Evolutionary conservation across 2,797 vertebrate species (phyloP), one percentile per base, ranked within the genome.

Genomic region (Chiroxiphia lanceolata): DNA sequence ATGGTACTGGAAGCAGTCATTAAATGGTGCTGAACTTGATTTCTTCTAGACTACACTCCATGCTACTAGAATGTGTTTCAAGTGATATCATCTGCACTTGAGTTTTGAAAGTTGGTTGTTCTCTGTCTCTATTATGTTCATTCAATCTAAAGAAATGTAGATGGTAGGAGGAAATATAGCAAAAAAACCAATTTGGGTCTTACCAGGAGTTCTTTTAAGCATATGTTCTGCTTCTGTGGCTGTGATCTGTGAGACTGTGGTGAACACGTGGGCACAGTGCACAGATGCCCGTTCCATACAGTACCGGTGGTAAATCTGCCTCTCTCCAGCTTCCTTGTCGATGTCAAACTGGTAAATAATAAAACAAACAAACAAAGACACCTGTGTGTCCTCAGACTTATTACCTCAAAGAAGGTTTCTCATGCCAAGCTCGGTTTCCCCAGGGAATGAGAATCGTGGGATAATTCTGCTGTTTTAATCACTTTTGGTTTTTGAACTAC

Each of bases 231-330:
- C 99, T 95, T 99, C 99, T 89, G 99, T 98, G 6, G 99, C 98
- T 1, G 99, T 99, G 97, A 99, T 99, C 95, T 99, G 98, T 6
- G 99, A 99, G 23, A 99, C 99, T 0, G 99, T 99, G 89, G 99
- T 99, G 96, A 99, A 99, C 53, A 99, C 98, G 1, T 99, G 99
- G 7, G 99, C 98, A 10, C 99, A 99, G 56, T 99, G 99, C 11
- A 98, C 99, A 0, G 99, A 98, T 0, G 99, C 99, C 42, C 99
- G 96, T 96, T 99, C 99, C 98, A 99, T 98, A 78, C 99, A 99
- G 97, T 99, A 99, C 10, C 99, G 98, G 83, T 99, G 99, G 92
- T 99, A 99, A 95, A 99, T 99, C 97, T 99, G 98, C 70, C 99
- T 98, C 51, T 99, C 98, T 6, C 99, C 99, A 0, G 99, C 99